A percentile compares a stretch with the other conserved stretches of the same genome.
These are phyloP conservation scores for Galeruca laticollis DNA, from an alignment of 2,888 invertebrate species.

Conservation along the genomic window DNA sequence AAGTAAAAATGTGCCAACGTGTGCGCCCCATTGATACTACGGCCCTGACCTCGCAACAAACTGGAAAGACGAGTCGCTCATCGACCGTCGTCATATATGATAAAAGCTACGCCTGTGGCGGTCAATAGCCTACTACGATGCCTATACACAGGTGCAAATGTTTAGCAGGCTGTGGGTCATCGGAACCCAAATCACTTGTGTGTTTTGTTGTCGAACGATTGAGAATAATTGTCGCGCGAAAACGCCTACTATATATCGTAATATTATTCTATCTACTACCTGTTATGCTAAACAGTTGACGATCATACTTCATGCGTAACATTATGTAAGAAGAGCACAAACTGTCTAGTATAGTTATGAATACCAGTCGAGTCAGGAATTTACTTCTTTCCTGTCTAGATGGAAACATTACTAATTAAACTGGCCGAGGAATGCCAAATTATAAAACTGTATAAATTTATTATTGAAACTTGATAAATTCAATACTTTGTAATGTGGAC, in stretches of 20 bases:
- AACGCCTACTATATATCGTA: constrained; percentile 41
- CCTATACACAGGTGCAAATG: constrained; percentile 64
- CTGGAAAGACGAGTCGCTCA: constrained; percentile 66
- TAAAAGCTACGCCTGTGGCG: constrained; percentile 55
- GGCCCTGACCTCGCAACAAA: constrained; percentile 50
- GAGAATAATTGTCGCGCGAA: constrained; percentile 47
- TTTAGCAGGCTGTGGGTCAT: constrained; percentile 58
- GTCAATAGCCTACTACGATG: constrained; percentile 61
- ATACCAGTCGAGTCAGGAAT: not conserved
- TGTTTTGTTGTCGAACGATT: constrained; percentile 40
- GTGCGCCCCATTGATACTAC: not conserved
- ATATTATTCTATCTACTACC: constrained; percentile 38
- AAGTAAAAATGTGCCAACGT: not conserved
- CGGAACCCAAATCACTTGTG: constrained; percentile 31
- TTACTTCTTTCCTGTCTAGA: not conserved
- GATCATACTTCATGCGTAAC: constrained; percentile 31
- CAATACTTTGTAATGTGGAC: not conserved
- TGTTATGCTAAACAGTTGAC: constrained; percentile 47
- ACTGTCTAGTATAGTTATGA: constrained; percentile 31
- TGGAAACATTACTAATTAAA: not conserved
- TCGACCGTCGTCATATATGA: constrained; percentile 55
- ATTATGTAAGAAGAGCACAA: constrained; percentile 41
- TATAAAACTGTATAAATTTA: not conserved
- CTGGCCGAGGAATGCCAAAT: not conserved
- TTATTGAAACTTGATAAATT: not conserved